A percentile compares a stretch with the other conserved stretches of the same genome.
Conservation (phyloP, 2,113 vertebrate species). For the Protobothrops flavoviridis region DNA sequence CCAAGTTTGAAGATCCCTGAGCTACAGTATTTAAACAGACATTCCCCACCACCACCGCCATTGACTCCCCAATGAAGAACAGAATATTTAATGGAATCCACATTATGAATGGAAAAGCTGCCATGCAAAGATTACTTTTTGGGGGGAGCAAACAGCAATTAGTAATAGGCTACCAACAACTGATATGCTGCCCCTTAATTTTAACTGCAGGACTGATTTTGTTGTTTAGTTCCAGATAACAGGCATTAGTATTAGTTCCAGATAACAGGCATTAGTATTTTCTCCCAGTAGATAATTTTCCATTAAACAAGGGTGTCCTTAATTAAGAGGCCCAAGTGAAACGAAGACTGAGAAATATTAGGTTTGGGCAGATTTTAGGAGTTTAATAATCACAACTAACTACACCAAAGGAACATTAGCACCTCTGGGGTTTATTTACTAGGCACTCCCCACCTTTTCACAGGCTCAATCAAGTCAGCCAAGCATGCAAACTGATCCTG, state of each 20-base stretch:
- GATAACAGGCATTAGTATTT: neutral
- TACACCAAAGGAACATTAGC: slow-evolving; percentile 51
- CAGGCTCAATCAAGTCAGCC: slow-evolving; percentile 59
- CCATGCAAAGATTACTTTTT: slow-evolving; percentile 46
- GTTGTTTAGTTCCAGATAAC: neutral
- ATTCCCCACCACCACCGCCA: slow-evolving; percentile 76
- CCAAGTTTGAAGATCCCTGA: too few species aligned
- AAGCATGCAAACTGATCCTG: slow-evolving; percentile 63
- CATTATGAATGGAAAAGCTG: slow-evolving; percentile 67
- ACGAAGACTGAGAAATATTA: fast-evolving
- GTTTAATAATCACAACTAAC: slow-evolving; percentile 45
- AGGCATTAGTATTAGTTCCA: neutral
- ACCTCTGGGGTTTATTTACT: slow-evolving; percentile 51
- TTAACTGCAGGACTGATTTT: neutral
- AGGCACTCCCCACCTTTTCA: slow-evolving; percentile 53
- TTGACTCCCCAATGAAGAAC: slow-evolving; percentile 70
- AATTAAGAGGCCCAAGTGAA: neutral
- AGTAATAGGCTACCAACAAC: neutral
- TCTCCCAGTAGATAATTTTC: neutral
- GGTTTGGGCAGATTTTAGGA: slow-evolving; percentile 4
- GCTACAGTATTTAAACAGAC: slow-evolving; percentile 65
- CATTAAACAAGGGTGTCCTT: fast-evolving
- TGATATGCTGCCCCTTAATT: neutral
- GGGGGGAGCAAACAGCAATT: slow-evolving; percentile 31
- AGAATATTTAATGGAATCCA: slow-evolving; percentile 55